Percentiles rank a stretch among this genome's conserved stretches.
These are phyloP conservation scores for Acholoe squamosa DNA, from an alignment of 2,888 invertebrate genomes.

Conservation along the genomic window DNA sequence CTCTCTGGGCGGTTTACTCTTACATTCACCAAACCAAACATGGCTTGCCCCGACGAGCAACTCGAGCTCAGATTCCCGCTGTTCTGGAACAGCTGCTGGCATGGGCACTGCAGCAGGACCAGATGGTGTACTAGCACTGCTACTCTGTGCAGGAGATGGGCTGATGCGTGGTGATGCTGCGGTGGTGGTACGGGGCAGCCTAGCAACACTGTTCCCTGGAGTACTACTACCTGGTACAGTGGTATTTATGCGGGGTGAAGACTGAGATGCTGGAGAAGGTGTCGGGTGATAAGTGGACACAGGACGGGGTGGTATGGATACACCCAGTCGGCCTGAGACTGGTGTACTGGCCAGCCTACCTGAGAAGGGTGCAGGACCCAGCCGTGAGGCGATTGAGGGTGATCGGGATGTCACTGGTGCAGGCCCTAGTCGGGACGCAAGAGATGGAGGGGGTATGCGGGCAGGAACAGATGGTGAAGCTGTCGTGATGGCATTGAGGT, in stretches of 20 bases:
- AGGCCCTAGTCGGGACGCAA: too few species aligned
- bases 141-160: not conserved
- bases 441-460: too few species aligned
- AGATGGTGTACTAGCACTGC: not conserved
- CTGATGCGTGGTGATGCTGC: not conserved
- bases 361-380: too few species aligned
- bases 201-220: not conserved
- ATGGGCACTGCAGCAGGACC: not conserved
- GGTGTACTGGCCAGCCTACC: too few species aligned
- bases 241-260: not conserved
- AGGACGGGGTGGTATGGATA: too few species aligned
- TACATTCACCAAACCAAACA: constrained; percentile 51
- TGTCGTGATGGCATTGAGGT: too few species aligned
- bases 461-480: too few species aligned
- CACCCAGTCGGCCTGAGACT: too few species aligned
- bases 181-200: too few species aligned
- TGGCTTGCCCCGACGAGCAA: not conserved
- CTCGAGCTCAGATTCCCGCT: not conserved
- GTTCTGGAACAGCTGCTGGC: not conserved
- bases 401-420: too few species aligned
- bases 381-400: too few species aligned
- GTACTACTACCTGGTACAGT: not conserved
- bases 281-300: not conserved
- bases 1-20: not conserved
- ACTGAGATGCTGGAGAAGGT: not conserved